Conservation (phyloP, 2,888 invertebrate genomes). For the Cephonodes hylas region DNA sequence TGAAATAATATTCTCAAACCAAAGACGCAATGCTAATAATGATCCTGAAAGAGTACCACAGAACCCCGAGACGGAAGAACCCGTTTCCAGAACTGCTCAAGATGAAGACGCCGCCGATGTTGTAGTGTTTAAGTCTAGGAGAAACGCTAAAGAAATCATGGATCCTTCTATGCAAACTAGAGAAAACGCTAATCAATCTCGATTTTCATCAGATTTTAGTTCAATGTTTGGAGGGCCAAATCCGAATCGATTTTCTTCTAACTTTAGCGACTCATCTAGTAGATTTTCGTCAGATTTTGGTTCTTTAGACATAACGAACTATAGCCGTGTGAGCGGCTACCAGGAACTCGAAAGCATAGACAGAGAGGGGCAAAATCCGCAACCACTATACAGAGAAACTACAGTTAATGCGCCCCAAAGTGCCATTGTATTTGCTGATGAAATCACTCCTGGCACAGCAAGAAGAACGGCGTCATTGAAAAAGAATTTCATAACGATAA, state of each 20-base stretch:
- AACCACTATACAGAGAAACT: constrained; percentile 79
- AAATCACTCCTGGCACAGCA: constrained; percentile 63
- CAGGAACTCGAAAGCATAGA: constrained; percentile 71
- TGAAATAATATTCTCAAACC: constrained; percentile 80
- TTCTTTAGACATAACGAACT: constrained; percentile 51
- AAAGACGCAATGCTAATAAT: constrained; percentile 31
- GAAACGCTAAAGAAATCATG: constrained; percentile 63
- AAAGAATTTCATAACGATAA: constrained; percentile 69
- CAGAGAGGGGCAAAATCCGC: constrained; percentile 60
- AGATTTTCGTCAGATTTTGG: constrained; percentile 65
- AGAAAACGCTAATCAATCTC: constrained; percentile 43
- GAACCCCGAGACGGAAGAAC: constrained; percentile 18
- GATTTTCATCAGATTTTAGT: constrained; percentile 63
- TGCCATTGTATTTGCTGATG: constrained; percentile 58
- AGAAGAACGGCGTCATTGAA: constrained; percentile 68
- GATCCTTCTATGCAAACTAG: constrained; percentile 60
- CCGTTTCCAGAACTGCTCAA: constrained; percentile 28
- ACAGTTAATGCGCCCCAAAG: constrained; percentile 70
- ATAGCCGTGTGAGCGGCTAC: constrained; percentile 54
- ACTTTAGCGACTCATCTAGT: constrained; percentile 38
- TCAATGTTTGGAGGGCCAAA: constrained; percentile 36
- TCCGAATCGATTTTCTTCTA: constrained; percentile 37
- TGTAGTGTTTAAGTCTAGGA: constrained; percentile 65
- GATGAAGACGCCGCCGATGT: constrained; percentile 68
- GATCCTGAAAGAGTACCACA: constrained; percentile 18